Conservation (phyloP, 2,888 invertebrate genomes). For the Lasioglossum oenotherae region DNA sequence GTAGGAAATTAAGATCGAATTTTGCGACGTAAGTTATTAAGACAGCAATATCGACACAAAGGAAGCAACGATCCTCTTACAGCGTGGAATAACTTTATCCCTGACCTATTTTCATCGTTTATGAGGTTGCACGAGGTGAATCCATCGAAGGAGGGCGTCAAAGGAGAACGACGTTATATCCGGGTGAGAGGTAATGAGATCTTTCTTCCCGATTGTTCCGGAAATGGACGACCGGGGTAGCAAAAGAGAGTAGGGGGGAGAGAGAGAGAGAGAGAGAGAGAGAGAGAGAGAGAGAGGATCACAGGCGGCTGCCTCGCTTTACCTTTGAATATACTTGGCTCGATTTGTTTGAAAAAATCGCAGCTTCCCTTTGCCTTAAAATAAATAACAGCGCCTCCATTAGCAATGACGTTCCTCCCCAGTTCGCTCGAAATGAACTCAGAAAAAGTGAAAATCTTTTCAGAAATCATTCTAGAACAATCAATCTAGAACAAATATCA, state of each 20-base stretch:
- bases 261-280: background rate
- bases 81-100: constrained; percentile 57
- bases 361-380: constrained; percentile 1
- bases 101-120: constrained; percentile 68
- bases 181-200: constrained; percentile 62
- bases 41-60: constrained; percentile 48
- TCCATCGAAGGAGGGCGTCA: constrained; percentile 69
- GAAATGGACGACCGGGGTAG: constrained; percentile 37
- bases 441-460: background rate
- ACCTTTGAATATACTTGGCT: constrained; percentile 12
- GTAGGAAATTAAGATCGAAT: constrained; percentile 40
- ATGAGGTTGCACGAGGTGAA: constrained; percentile 58
- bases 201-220: constrained; percentile 47
- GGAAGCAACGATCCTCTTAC: constrained; percentile 44
- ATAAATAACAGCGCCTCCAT: background rate
- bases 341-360: background rate
- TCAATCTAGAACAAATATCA: background rate
- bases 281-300: constrained; percentile 14
- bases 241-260: background rate
- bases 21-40: constrained; percentile 47
- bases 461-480: background rate
- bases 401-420: background rate
- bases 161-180: constrained; percentile 66
- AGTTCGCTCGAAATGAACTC: background rate
- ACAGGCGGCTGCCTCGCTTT: constrained; percentile 12